phyloP scores from a whole-genome alignment of 1,140 invertebrate species.

The Heliconius eleuchia region DNA sequence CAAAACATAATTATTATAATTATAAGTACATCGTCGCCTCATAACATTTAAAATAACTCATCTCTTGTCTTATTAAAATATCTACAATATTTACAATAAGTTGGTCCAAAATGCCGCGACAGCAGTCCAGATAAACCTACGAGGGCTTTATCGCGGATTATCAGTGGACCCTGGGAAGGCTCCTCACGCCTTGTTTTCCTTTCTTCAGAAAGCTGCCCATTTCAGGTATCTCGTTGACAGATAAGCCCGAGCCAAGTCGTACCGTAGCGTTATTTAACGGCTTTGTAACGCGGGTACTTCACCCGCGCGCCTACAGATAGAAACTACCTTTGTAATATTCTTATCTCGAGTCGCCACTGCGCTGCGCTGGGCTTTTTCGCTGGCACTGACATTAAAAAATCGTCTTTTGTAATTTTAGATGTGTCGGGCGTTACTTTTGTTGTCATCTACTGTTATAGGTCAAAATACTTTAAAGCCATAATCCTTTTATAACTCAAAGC shows the following conservation, averaged over 20 bases:
- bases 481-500: not conserved
- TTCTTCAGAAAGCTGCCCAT: constrained; percentile 16
- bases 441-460: constrained; percentile 16
- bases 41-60: no score
- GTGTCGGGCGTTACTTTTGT: constrained; percentile 37
- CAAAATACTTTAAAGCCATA: constrained; percentile 21
- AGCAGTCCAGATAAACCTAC: constrained; percentile 15
- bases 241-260: constrained; percentile 43
- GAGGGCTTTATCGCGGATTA: constrained; percentile 11
- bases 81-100: constrained; percentile 2
- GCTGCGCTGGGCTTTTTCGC: constrained; percentile 34
- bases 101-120: constrained; percentile 23
- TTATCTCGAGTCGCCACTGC: constrained; percentile 54
- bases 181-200: constrained; percentile 30
- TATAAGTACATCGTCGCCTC: no score
- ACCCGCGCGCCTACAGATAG: constrained; percentile 46
- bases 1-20: no score
- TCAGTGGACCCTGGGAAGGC: constrained; percentile 16
- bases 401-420: constrained; percentile 48
- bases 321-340: constrained; percentile 58
- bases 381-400: constrained; percentile 51
- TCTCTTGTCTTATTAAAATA: not conserved
- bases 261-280: no score
- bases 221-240: no score
- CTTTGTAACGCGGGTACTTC: constrained; percentile 30